These are phyloP conservation scores for Galendromus occidentalis DNA, from an alignment of 1,140 invertebrate genomes.

Conservation along the genomic window DNA sequence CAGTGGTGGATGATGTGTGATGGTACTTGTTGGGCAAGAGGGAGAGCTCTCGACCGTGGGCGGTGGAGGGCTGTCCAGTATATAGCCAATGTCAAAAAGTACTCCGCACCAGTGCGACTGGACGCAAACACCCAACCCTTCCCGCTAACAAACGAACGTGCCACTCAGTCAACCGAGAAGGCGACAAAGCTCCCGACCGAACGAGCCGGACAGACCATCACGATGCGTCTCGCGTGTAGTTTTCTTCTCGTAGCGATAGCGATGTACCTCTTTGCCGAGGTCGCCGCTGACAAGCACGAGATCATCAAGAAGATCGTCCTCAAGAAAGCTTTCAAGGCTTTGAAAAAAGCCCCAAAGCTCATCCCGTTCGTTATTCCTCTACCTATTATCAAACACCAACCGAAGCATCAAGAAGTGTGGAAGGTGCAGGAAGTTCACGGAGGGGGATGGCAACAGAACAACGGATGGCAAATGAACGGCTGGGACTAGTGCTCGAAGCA, in stretches of 20 bases:
- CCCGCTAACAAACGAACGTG: too few relatives aligned
- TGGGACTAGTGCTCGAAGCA: neutral
- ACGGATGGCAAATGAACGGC: slow-evolving; percentile 1
- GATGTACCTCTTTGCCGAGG: neutral
- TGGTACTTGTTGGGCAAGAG: too few relatives aligned
- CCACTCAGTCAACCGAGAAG: too few relatives aligned
- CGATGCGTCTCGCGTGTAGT: neutral
- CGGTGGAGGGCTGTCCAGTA: too few relatives aligned
- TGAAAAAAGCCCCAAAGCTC: slow-evolving; percentile 3
- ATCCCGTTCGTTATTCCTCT: slow-evolving; percentile 1
- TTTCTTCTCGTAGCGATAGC: neutral
- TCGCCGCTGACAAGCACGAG: neutral
- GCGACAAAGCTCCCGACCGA: too few relatives aligned
- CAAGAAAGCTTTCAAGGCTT: neutral
- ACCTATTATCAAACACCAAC: neutral
- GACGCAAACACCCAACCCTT: too few relatives aligned
- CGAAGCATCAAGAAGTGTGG: neutral
- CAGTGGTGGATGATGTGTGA: too few relatives aligned
- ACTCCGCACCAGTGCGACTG: too few relatives aligned
- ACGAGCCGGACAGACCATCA: neutral
- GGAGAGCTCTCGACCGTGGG: too few relatives aligned
- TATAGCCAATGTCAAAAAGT: too few relatives aligned
- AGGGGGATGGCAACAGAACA: slow-evolving; percentile 7
- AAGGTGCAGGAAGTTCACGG: slow-evolving; percentile 5
- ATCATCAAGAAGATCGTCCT: slow-evolving; percentile 10